Evolutionary conservation across 2,888 invertebrate species (phyloP).

Genomic region (Mesorhabditis spiculigera): DNA sequence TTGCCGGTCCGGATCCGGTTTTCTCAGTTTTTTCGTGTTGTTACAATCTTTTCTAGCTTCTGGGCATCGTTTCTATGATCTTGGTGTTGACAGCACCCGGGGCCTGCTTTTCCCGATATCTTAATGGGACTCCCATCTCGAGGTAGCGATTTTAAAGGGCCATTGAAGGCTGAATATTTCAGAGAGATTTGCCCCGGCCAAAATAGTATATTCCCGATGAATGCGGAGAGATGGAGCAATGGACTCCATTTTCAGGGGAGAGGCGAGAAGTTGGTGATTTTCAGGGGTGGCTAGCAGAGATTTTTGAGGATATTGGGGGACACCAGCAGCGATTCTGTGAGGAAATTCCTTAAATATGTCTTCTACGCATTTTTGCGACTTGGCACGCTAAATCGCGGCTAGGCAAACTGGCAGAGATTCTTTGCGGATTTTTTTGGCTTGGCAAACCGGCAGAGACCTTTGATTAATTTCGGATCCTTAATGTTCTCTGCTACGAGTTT

Average conservation of each 20-base stretch:
- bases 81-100: constrained; percentile 56
- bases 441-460: too few relatives aligned
- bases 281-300: not conserved
- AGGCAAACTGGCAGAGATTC: too few relatives aligned
- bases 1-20: too few relatives aligned
- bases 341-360: too few relatives aligned
- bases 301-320: too few relatives aligned
- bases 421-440: too few relatives aligned
- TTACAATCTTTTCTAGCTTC: constrained; percentile 28
- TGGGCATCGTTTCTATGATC: constrained; percentile 51
- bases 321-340: too few relatives aligned
- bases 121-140: constrained; percentile 41
- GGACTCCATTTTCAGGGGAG: constrained; percentile 56
- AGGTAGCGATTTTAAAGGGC: not conserved
- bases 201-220: constrained; percentile 58
- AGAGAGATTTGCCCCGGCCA: constrained; percentile 51
- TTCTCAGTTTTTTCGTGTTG: too few relatives aligned
- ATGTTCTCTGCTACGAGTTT: too few relatives aligned
- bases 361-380: too few relatives aligned
- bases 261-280: constrained; percentile 48
- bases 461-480: too few relatives aligned
- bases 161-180: not conserved
- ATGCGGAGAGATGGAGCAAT: constrained; percentile 56
- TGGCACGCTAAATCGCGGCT: too few relatives aligned
- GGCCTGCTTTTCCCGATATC: constrained; percentile 54